A percentile compares a stretch with the other conserved stretches of the same genome.
Conservation (phyloP, 2,797 vertebrate genomes). For the Delichon dasypus region DNA sequence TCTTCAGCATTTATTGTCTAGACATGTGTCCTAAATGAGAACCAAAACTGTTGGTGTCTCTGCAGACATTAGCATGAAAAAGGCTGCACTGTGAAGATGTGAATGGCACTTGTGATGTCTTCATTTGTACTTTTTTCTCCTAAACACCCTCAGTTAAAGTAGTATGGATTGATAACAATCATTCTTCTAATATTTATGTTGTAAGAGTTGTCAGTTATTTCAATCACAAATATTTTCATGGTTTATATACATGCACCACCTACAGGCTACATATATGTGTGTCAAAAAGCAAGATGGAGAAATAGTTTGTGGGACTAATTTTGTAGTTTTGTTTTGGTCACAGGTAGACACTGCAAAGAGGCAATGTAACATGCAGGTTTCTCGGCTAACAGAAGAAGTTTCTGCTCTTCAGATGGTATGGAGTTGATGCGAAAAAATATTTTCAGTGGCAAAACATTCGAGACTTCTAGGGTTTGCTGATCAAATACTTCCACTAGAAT, state of each 20-base stretch:
- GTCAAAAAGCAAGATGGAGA: background rate
- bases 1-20: background rate
- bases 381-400: constrained; percentile 86
- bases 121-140: background rate
- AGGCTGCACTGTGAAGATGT: background rate
- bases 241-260: background rate
- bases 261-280: fast-evolving
- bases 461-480: background rate
- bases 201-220: background rate
- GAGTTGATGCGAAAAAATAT: background rate
- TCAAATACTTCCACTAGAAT: background rate
- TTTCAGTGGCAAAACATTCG: background rate
- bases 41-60: background rate
- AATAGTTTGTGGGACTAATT: background rate
- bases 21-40: background rate
- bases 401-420: constrained; percentile 88
- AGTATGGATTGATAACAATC: background rate
- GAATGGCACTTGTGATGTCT: background rate
- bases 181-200: background rate
- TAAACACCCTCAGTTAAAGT: background rate
- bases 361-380: constrained; percentile 86
- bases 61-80: background rate
- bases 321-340: background rate
- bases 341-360: constrained; percentile 88
- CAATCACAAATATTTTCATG: background rate